Base-by-base conservation (phyloP, 2,888 invertebrate species). In the Dicyrtoma fusca region DNA sequence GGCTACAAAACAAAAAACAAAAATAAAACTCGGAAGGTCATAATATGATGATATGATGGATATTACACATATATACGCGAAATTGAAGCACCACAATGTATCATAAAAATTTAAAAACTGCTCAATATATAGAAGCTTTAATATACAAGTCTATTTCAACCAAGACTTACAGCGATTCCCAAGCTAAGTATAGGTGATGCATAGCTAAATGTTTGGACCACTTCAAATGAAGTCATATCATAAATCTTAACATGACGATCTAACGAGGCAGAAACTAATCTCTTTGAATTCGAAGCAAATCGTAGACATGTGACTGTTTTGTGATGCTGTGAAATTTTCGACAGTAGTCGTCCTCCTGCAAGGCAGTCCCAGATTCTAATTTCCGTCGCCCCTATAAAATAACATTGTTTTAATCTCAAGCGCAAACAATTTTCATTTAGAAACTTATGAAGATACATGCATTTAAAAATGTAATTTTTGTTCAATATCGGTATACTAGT, bases 241-340 rank as follows among this genome's bases (percentile, higher is more conserved):
- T 94, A 95, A 77, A 97, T 88, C 85, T 96, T 97, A 0, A 97
- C 91, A 85, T 95, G 95, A 76, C 94, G 89, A 84, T 99, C 98
- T 71, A 98, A 86, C 2, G 95, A 94, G 0, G 92, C 94, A 0
- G 97, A 95, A 80, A 97, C 84, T 21, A 98, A 86, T 81, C 94
- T 88, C 77, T 89, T 91, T 25, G 92, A 91, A 82, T 92, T 89
- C 55, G 91, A 91, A 25, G 92, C 92, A 75, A 97, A 87, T 77
- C 89, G 86, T 63, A 98, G 83, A 77, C 92, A 91, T 0, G 96
- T 98, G 0, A 98, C 90, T 0, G 97, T 95, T 86, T 98, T 98
- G 84, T 97, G 95, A 84, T 99, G 98, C 81, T 94, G 92, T 1
- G 91, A 91, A 76, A 98, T 88, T 81, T 89, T 90, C 1, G 93